Evolutionary conservation across 92 coral and sea anemone genomes (phyloP).

Genomic region (Epizoanthus ramosus): DNA sequence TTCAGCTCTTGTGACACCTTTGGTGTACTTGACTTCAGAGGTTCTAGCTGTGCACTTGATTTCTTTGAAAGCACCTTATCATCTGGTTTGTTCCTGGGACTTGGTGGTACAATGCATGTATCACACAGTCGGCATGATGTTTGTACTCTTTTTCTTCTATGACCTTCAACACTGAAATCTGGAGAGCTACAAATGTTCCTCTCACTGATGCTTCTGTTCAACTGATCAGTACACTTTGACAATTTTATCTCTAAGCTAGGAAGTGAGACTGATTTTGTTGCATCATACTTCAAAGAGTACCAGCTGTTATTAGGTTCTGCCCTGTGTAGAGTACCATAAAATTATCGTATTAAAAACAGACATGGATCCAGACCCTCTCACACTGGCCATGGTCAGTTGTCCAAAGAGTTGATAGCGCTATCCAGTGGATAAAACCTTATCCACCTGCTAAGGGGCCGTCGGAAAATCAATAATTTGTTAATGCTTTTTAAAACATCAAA

Average conservation of each 20-base stretch:
- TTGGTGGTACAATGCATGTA: background rate
- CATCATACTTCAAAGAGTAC: background rate
- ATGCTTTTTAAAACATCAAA: too few species aligned
- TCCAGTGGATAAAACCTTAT: too few species aligned
- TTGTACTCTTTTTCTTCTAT: background rate
- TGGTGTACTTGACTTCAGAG: background rate
- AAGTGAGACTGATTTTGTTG: conserved; percentile 20
- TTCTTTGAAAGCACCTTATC: background rate
- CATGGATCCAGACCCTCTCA: too few species aligned
- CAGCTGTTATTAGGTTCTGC: too few species aligned
- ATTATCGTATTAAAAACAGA: too few species aligned
- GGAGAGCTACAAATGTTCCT: conserved; percentile 10
- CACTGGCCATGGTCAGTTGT: too few species aligned
- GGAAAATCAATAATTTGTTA: too few species aligned
- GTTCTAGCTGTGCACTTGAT: background rate
- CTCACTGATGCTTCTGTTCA: conserved; percentile 37
- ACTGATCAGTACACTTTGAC: conserved; percentile 5
- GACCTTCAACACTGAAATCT: background rate
- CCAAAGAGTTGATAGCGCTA: too few species aligned
- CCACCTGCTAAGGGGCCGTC: too few species aligned
- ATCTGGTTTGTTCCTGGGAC: background rate
- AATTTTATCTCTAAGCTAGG: background rate
- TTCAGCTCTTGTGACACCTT: background rate
- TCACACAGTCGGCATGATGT: background rate
- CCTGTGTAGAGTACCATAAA: too few species aligned